Base-by-base conservation (phyloP, 2,888 invertebrate species). In the Hydroisotoma schaefferi region DNA sequence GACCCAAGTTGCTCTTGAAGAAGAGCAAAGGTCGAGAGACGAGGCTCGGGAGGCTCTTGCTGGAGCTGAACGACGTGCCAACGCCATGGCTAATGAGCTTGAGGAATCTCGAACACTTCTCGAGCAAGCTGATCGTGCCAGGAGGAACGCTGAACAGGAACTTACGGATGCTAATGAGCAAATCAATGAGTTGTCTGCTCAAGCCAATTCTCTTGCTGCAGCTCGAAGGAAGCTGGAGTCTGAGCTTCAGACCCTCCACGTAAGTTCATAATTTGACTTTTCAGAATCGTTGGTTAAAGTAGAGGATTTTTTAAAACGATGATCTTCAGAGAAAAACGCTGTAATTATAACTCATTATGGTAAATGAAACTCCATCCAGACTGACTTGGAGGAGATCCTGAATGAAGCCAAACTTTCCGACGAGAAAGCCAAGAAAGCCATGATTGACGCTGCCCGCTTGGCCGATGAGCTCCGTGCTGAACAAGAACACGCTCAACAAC, bases 361-460 rank as follows among this genome's bases (percentile, higher is more conserved):
- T 47, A 6, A 8, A 20, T 47, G 18, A 18, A 10, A 10, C 20
- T 43, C 18, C 6, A 10, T 43, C 12, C 43, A 48, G 82, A 89
- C 94, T 78, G 98, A 98, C 80, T 86, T 98, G 78, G 98, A 98
- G 80, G 98, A 98, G 81, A 88, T 97, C 78, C 85, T 95, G 81
- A 94, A 93, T 83, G 98, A 98, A 82, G 94, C 97, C 80, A 95
- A 94, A 86, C 90, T 91, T 83, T 93, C 94, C 74, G 98, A 99
- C 80, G 99, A 99, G 82, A 93, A 94, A 84, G 92, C 93, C 75
- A 94, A 94, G 88, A 94, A 94, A 83, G 94, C 94, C 55, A 94
- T 94, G 92, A 91, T 94, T 75, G 98, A 99, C 80, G 97, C 98
- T 74, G 94, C 97, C 75, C 87, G 97, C 78, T 85, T 99, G 74